Percentiles rank a stretch among this genome's conserved stretches.
Conservation (phyloP, 2,113 vertebrate genomes). For the Neofelis nebulosa region DNA sequence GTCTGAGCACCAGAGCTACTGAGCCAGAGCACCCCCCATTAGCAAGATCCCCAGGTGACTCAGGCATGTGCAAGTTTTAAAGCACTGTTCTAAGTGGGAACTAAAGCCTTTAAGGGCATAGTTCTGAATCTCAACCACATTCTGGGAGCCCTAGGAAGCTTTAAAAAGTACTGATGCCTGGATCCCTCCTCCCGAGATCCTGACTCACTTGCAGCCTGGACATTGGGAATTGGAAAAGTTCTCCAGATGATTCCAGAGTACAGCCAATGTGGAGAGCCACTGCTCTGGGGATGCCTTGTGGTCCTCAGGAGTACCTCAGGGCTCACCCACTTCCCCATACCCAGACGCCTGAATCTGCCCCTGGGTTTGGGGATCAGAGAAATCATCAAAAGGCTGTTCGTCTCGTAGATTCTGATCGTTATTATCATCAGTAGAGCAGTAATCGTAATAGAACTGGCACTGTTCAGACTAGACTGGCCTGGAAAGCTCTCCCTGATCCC, state of each 20-base stretch:
- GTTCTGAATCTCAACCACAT: not conserved
- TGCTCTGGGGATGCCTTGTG: not conserved
- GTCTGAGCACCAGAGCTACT: not conserved
- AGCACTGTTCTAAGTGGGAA: not conserved
- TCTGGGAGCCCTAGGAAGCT: not conserved
- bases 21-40: not conserved
- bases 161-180: not conserved
- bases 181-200: not conserved
- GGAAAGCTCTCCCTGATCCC: not conserved
- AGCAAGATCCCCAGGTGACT: not conserved
- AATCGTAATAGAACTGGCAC: not conserved
- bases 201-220: not conserved
- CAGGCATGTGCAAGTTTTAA: not conserved
- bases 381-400: not conserved
- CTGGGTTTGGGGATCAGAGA: not conserved
- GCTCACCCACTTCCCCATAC: not conserved
- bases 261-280: not conserved
- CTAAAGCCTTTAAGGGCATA: not conserved
- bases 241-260: not conserved
- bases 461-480: not conserved
- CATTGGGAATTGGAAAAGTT: not conserved
- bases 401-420: not conserved
- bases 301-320: not conserved
- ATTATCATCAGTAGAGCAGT: not conserved
- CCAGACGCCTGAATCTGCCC: not conserved